These are phyloP conservation scores for Bothrops jararaca DNA, from an alignment of 2,113 vertebrate species.

Conservation along the genomic window DNA sequence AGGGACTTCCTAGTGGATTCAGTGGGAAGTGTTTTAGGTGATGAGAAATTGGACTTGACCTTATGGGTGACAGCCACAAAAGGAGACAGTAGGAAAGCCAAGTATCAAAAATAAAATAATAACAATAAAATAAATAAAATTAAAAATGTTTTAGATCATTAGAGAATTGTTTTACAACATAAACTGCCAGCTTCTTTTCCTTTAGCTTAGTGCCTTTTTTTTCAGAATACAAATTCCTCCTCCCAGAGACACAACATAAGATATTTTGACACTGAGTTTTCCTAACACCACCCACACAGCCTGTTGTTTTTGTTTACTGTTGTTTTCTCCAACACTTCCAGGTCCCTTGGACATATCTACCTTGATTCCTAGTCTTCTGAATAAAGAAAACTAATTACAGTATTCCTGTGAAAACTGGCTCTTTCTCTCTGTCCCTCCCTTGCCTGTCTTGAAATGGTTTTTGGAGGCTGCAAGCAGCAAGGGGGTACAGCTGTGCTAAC, in stretches of 20 bases:
- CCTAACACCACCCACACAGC: not conserved
- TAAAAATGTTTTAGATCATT: not conserved
- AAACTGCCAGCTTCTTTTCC: not conserved
- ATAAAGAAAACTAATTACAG: not conserved
- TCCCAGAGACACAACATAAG: not conserved
- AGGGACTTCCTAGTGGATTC: not conserved
- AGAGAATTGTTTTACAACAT: not conserved
- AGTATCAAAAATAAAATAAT: not conserved
- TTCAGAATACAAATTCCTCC: too few relatives aligned
- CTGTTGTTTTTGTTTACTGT: not conserved
- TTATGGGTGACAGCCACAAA: not conserved
- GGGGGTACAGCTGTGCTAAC: conserved; percentile 74
- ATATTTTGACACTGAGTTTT: conserved; percentile 6
- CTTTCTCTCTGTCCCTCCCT: not conserved
- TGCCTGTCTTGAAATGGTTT: conserved; percentile 53
- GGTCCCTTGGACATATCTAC: not conserved
- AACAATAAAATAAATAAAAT: too few relatives aligned
- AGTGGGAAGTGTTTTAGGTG: not conserved
- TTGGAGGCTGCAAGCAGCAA: conserved; percentile 64
- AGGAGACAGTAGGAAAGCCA: not conserved
- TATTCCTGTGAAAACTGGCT: not conserved
- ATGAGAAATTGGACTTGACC: not conserved
- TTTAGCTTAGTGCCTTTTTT: not conserved
- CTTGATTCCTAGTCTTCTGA: fast-evolving
- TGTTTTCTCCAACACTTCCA: not conserved